These are phyloP conservation scores for Bujurquina vittata DNA, from an alignment of 2,113 vertebrate species.

Conservation along the genomic window DNA sequence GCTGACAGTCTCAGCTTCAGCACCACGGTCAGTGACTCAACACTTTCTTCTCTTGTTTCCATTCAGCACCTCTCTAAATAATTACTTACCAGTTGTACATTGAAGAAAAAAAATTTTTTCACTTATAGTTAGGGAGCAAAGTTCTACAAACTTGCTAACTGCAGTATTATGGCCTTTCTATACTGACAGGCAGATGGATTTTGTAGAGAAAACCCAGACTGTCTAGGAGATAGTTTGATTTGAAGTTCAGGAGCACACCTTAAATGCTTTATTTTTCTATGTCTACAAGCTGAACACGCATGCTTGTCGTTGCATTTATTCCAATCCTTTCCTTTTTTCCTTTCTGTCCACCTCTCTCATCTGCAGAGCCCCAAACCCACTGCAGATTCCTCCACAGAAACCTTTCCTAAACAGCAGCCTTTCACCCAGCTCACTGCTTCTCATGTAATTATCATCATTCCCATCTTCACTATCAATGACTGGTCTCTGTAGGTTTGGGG, in stretches of 20 bases:
- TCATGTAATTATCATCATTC: neutral
- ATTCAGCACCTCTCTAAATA: no score
- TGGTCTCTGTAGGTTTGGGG: neutral
- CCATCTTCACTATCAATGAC: neutral
- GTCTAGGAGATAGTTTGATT: neutral
- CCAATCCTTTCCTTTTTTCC: no score
- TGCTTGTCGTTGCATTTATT: neutral
- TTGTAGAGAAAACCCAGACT: neutral
- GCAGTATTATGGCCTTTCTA: neutral
- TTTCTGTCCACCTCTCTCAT: no score
- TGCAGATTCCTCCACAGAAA: no score
- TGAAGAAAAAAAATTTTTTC: neutral
- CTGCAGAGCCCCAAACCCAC: no score
- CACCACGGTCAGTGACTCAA: constrained; percentile 44
- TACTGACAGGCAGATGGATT: neutral
- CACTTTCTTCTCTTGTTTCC: neutral
- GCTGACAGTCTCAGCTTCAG: constrained; percentile 29
- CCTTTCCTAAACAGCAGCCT: no score
- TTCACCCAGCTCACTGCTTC: no score
- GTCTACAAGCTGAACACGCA: neutral
- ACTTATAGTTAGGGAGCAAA: neutral
- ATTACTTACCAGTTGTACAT: neutral
- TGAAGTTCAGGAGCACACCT: fast-evolving
- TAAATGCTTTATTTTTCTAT: neutral
- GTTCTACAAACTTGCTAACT: neutral